Evolutionary conservation across 2,888 invertebrate species (phyloP).

Genomic region (Parnassius apollo): DNA sequence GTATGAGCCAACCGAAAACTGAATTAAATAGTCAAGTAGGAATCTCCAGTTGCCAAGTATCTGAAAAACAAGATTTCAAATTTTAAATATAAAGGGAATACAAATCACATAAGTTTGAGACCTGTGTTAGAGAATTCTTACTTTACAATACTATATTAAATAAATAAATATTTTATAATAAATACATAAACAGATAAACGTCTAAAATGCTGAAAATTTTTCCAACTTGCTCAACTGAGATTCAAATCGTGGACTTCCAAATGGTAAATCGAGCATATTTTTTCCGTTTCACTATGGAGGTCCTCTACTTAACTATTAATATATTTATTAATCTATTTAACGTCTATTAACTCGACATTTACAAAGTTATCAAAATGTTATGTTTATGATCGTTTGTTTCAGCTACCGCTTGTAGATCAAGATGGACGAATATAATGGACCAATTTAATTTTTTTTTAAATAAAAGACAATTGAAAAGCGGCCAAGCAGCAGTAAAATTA

Average conservation of each 20-base stretch:
- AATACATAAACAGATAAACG: no score
- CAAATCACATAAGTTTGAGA: no score
- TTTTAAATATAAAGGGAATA: no score
- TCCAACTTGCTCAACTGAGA: no score
- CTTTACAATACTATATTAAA: not conserved
- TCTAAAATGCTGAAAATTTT: no score
- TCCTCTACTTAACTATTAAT: not conserved
- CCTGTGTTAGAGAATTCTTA: not conserved
- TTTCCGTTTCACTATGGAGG: not conserved
- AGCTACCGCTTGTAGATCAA: not conserved
- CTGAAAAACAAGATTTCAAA: no score
- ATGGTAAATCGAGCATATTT: no score
- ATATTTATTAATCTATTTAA: not conserved
- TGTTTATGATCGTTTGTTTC: constrained; percentile 2
- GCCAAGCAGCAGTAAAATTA: not conserved
- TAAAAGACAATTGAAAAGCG: not conserved
- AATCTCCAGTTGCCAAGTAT: no score
- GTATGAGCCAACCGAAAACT: not conserved
- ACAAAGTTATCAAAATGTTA: not conserved
- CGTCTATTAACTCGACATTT: not conserved
- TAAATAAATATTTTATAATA: not conserved
- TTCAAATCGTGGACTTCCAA: no score
- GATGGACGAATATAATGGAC: not conserved
- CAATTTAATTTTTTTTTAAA: not conserved
- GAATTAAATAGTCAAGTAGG: no score